phyloP scores from a whole-genome alignment of 2,113 vertebrate genomes.

The Sitta europaea region DNA sequence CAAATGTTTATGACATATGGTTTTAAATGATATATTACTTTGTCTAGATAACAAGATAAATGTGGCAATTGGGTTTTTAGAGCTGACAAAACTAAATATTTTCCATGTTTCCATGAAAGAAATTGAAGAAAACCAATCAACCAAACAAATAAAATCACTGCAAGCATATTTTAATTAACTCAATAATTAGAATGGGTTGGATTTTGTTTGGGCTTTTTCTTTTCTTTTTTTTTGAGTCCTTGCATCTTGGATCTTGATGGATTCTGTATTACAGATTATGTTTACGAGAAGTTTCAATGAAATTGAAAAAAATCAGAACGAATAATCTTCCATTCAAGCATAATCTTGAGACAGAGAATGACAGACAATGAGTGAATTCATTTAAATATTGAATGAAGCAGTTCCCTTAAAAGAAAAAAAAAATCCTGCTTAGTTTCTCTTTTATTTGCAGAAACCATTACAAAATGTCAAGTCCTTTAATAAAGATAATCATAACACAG shows the following conservation, averaged over 20 bases:
- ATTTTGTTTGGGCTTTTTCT: neutral
- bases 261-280: constrained; percentile 11
- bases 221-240: neutral
- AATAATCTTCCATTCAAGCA: constrained; percentile 22
- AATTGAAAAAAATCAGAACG: constrained; percentile 17
- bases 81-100: neutral
- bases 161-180: neutral
- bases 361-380: constrained; percentile 15
- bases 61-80: neutral
- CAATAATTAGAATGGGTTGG: neutral
- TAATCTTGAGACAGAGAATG: neutral
- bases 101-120: neutral
- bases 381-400: constrained; percentile 13
- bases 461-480: constrained; percentile 50
- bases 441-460: constrained; percentile 51
- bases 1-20: neutral
- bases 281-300: constrained; percentile 44
- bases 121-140: neutral
- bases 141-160: neutral
- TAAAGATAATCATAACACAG: constrained; percentile 58
- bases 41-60: neutral
- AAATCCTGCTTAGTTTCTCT: constrained; percentile 8
- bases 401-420: neutral
- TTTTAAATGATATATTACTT: neutral
- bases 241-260: neutral